Evolutionary conservation across 1,140 invertebrate genomes (phyloP).

Genomic region (Ectropis grisescens): DNA sequence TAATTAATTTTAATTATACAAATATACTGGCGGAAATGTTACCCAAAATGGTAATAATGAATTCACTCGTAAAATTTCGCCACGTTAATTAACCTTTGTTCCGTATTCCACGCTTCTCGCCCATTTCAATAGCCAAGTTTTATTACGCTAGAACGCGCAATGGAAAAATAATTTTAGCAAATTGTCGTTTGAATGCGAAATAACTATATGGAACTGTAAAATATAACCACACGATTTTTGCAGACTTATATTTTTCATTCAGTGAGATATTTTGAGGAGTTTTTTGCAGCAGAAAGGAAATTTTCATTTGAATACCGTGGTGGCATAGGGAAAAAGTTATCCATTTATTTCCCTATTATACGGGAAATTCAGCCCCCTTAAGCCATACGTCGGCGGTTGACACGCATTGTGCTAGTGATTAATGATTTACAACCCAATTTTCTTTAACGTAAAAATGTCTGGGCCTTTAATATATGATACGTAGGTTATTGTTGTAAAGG

Average conservation of each 20-base stretch:
- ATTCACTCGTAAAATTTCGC: slow-evolving; percentile 12
- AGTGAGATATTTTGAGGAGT: no score
- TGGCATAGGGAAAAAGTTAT: no score
- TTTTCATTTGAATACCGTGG: no score
- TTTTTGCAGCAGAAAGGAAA: no score
- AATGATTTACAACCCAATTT: slow-evolving; percentile 53
- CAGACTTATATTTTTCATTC: no score
- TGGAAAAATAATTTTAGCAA: no score
- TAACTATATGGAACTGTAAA: no score
- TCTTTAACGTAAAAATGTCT: slow-evolving; percentile 30
- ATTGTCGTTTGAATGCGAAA: no score
- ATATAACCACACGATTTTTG: no score
- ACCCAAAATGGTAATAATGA: slow-evolving; percentile 14
- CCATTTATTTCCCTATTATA: slow-evolving; percentile 54
- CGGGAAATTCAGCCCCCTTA: slow-evolving; percentile 46
- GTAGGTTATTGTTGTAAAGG: slow-evolving; percentile 5
- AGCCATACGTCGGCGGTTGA: slow-evolving; percentile 43
- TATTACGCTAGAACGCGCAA: no score
- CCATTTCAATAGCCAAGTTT: no score
- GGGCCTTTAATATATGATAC: slow-evolving; percentile 14
- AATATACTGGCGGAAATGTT: slow-evolving; percentile 22
- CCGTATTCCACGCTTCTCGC: slow-evolving; percentile 4
- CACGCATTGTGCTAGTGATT: slow-evolving; percentile 57
- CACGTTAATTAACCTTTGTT: slow-evolving; percentile 11
- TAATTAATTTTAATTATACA: slow-evolving; percentile 51